These are phyloP conservation scores for Syrphus vitripennis DNA, from an alignment of 2,888 invertebrate species.

Conservation along the genomic window DNA sequence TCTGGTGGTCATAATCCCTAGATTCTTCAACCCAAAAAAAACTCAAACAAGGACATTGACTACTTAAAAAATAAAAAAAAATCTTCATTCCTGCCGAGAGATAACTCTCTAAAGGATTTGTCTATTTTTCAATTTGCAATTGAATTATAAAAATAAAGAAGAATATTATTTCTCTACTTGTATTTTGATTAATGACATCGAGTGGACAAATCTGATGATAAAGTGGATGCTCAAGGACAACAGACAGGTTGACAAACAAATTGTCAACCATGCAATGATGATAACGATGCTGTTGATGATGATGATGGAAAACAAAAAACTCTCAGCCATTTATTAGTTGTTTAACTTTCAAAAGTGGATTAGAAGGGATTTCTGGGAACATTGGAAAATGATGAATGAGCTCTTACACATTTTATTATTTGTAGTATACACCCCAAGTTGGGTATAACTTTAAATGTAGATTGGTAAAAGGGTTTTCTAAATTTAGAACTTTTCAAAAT, in stretches of 20 bases:
- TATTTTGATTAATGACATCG: constrained; percentile 57
- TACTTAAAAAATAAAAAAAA: background rate
- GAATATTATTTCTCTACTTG: background rate
- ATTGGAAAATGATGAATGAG: constrained; percentile 5
- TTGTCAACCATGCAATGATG: constrained; percentile 10
- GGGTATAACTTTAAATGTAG: background rate
- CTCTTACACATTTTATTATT: background rate
- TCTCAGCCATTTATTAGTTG: background rate
- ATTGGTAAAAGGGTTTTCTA: background rate
- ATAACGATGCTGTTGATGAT: background rate
- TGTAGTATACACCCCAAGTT: background rate
- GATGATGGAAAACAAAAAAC: background rate
- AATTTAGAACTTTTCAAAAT: background rate
- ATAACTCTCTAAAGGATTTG: background rate
- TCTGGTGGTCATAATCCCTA: constrained; percentile 39
- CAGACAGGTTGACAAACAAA: constrained; percentile 45
- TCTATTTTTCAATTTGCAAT: constrained; percentile 28
- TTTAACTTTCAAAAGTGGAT: constrained; percentile 36
- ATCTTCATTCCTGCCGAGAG: background rate
- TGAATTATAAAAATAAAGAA: background rate
- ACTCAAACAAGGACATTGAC: background rate
- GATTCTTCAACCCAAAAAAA: constrained; percentile 41
- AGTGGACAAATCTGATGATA: constrained; percentile 37
- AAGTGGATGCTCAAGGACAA: constrained; percentile 27
- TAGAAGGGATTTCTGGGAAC: constrained; percentile 15